Evolutionary conservation across 1,140 invertebrate genomes (phyloP).

Genomic region (Heliconius nattereri): DNA sequence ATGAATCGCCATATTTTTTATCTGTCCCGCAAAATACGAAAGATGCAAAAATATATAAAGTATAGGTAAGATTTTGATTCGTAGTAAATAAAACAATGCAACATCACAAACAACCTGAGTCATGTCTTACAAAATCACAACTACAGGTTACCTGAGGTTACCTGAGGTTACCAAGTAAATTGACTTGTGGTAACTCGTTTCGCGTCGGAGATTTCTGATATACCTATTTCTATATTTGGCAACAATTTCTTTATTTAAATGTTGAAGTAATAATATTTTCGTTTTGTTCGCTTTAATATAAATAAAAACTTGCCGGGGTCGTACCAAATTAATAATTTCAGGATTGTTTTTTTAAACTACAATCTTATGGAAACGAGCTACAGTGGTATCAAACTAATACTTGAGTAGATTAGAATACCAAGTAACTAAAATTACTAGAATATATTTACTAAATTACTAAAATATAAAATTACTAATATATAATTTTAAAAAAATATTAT

Average conservation of each 20-base stretch:
- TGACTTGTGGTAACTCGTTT: conserved; percentile 15
- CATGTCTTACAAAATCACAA: conserved; percentile 28
- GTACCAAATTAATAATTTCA: background rate
- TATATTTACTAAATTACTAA: too few relatives aligned
- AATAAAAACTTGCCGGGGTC: background rate
- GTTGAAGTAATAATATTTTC: background rate
- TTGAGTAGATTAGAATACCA: too few relatives aligned
- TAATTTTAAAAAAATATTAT: too few relatives aligned
- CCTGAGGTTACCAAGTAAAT: conserved; percentile 21
- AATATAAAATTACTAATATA: too few relatives aligned
- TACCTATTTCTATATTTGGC: conserved; percentile 1
- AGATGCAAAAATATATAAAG: background rate
- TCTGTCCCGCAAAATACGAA: conserved; percentile 6
- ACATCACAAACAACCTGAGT: conserved; percentile 25
- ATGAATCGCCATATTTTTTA: too few relatives aligned
- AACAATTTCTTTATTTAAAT: background rate
- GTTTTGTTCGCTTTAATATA: background rate
- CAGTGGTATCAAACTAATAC: too few relatives aligned
- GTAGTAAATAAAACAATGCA: conserved; percentile 28
- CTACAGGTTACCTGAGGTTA: conserved; percentile 19
- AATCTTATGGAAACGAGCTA: too few relatives aligned
- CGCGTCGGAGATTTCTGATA: conserved; percentile 3
- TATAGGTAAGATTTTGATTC: background rate
- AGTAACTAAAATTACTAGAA: too few relatives aligned
- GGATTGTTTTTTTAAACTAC: too few relatives aligned